These are phyloP conservation scores for Nemotelus pantherinus DNA, from an alignment of 2,888 invertebrate genomes.

Conservation along the genomic window DNA sequence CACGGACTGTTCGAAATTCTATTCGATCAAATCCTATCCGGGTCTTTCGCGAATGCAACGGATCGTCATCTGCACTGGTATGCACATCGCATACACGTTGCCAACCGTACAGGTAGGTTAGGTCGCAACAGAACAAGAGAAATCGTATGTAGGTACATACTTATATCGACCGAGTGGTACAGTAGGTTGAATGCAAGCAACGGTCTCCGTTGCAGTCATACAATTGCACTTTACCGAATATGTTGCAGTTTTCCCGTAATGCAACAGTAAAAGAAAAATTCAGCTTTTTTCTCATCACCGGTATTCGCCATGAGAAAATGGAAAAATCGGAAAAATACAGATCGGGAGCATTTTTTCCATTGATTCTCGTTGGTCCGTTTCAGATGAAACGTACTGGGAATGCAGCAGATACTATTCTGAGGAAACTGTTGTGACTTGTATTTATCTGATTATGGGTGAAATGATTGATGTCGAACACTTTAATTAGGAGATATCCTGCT, in stretches of 20 bases:
- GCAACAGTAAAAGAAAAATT: conserved; percentile 35
- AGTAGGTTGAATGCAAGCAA: conserved; percentile 2
- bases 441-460: background rate
- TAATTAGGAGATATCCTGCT: conserved; percentile 16
- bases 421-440: conserved; percentile 14
- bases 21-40: conserved; percentile 12
- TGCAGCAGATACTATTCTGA: conserved; percentile 2
- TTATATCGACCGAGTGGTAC: background rate
- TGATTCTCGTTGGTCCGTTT: conserved; percentile 17
- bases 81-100: background rate
- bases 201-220: conserved; percentile 10
- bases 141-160: background rate
- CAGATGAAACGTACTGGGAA: conserved; percentile 18
- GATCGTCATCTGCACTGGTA: background rate
- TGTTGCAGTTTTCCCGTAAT: conserved; percentile 40
- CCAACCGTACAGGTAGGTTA: background rate
- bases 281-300: conserved; percentile 4
- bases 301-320: conserved; percentile 25
- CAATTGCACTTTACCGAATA: conserved; percentile 40
- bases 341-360: conserved; percentile 29
- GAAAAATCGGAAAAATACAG: conserved; percentile 34
- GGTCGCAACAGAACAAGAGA: background rate
- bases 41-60: conserved; percentile 24
- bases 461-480: background rate
- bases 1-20: conserved; percentile 23